A percentile compares a stretch with the other conserved stretches of the same genome.
Conservation (phyloP, 2,113 vertebrate species). For the Bucco capensis region DNA sequence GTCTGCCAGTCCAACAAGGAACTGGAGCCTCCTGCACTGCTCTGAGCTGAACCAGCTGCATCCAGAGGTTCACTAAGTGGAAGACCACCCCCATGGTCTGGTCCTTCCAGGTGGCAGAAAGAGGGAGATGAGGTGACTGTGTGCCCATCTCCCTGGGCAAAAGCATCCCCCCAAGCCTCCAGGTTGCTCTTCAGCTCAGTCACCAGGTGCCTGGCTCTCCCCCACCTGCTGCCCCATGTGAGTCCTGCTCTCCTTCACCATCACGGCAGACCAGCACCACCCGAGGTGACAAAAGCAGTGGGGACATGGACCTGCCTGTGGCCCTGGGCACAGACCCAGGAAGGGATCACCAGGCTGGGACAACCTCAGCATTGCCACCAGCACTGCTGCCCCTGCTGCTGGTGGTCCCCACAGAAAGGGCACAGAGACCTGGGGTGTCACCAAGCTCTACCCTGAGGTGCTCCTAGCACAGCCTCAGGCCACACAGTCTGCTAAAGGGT, state of each 20-base stretch:
- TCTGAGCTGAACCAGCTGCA: background rate
- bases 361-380: background rate
- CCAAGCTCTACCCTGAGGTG: background rate
- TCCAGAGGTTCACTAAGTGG: background rate
- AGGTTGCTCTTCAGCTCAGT: background rate
- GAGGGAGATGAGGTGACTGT: background rate
- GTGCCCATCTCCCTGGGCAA: too few species aligned
- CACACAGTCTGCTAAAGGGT: too few species aligned
- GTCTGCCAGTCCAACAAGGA: background rate
- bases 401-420: too few species aligned
- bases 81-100: too few species aligned
- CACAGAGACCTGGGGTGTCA: background rate
- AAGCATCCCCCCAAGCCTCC: background rate
- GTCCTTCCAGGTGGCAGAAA: background rate
- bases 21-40: background rate
- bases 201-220: fast-evolving
- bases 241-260: fast-evolving
- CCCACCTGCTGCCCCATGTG: background rate
- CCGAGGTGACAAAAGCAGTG: background rate
- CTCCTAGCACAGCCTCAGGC: background rate
- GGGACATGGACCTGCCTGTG: background rate
- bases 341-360: background rate
- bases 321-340: background rate
- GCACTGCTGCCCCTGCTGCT: background rate
- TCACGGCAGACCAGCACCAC: background rate